Evolutionary conservation across 2,888 invertebrate species (phyloP), one percentile per base, ranked within the genome.

Genomic region (Gymnoscelis rufifasciata): DNA sequence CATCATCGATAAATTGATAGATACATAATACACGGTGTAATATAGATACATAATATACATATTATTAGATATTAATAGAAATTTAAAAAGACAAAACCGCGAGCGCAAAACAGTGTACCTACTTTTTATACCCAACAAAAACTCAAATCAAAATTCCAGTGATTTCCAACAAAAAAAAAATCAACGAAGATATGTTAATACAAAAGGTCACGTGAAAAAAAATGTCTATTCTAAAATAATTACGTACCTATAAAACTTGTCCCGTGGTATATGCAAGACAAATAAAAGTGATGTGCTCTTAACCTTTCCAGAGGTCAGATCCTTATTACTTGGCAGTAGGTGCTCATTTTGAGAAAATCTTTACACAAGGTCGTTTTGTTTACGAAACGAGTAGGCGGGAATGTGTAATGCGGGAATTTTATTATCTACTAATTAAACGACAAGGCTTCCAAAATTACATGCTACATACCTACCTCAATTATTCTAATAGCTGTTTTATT

Each of bases 271-370:
- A 68, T 64, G 68, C 69, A 64, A 64, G 69, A 74, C 69, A 74
- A 78, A 83, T 81, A 82, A 82, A 82, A 80, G 72, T 76, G 73
- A 81, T 79, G 77, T 76, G 75, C 76, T 76, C 74, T 79, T 83
- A 82, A 84, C 84, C 84, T 86, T 86, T 81, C 66, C 69, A 78
- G 70, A 79, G 80, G 83, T 81, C 81, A 60, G 36, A 31, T 67
- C 60, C 65, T 67, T 69, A 69, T 66, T 70, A 11, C 7, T 7
- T 1, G 13, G 30, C 4, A 14, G 35, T 35, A 10, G 35, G 14
- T 23, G 15, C 19, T 71, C 68, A 73, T 70, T 74, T 78, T 71
- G 74, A 76, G 80, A 83, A 86, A 35, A 82, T 82, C 81, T 76
- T 68, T 61, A 76, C 76, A 76, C 78, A 84, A 83, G 82, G 84